These are phyloP conservation scores for Cepaea nemoralis DNA, from an alignment of 1,140 invertebrate genomes.

Conservation along the genomic window DNA sequence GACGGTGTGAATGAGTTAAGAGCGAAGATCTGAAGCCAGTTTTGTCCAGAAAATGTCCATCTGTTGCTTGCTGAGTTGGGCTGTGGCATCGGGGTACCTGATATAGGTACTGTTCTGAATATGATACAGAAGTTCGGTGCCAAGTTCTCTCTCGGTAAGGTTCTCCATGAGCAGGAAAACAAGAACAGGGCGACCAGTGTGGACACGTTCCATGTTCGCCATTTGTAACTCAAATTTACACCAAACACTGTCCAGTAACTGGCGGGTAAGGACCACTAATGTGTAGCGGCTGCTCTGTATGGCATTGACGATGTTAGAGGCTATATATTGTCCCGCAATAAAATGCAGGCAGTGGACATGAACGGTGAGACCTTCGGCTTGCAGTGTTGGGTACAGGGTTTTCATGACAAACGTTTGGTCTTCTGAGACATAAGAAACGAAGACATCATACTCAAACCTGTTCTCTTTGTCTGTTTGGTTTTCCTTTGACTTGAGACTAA, in stretches of 20 bases:
- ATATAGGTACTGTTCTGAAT: slow-evolving; percentile 45
- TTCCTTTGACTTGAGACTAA: slow-evolving; percentile 21
- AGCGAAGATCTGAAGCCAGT: background rate
- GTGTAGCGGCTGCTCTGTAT: slow-evolving; percentile 77
- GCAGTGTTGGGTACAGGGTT: slow-evolving; percentile 35
- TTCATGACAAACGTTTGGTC: slow-evolving; percentile 45
- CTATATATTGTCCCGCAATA: slow-evolving; percentile 70
- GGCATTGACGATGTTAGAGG: slow-evolving; percentile 76
- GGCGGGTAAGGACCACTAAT: slow-evolving; percentile 76
- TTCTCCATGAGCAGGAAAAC: slow-evolving; percentile 42
- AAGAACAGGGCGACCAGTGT: slow-evolving; percentile 43
- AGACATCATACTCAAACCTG: slow-evolving; percentile 50
- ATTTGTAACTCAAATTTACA: slow-evolving; percentile 76
- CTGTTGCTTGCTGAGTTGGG: background rate
- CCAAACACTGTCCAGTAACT: slow-evolving; percentile 79
- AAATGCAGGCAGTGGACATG: slow-evolving; percentile 62
- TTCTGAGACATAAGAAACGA: slow-evolving; percentile 55
- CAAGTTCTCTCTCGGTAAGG: slow-evolving; percentile 25
- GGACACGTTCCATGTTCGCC: slow-evolving; percentile 43
- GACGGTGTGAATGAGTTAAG: too few relatives aligned
- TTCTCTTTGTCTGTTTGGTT: background rate
- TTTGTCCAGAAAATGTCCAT: background rate
- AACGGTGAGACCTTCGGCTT: slow-evolving; percentile 43
- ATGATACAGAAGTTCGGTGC: slow-evolving; percentile 33
- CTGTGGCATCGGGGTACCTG: slow-evolving; percentile 14